These are phyloP conservation scores for Morinoia aosen DNA, from an alignment of 2,888 invertebrate species.

Conservation along the genomic window DNA sequence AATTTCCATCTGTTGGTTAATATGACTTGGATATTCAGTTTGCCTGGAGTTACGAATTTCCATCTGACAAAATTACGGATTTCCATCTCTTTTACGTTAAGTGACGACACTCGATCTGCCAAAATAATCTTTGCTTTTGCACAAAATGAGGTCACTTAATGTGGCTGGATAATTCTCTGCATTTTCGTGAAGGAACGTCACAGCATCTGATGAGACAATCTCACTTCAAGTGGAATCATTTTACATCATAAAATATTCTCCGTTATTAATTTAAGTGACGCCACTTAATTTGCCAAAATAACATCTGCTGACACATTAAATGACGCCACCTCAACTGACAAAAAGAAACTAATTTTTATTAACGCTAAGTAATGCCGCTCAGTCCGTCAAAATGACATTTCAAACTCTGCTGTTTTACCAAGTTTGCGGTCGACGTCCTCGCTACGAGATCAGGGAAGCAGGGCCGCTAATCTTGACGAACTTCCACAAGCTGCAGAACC, in stretches of 20 bases:
- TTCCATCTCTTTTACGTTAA: neutral
- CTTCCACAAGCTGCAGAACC: neutral
- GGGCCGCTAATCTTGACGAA: neutral
- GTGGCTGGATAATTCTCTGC: neutral
- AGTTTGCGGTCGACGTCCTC: slow-evolving; percentile 61
- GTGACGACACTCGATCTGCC: neutral
- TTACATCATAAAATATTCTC: neutral
- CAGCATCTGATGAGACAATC: neutral
- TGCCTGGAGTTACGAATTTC: neutral
- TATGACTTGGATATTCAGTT: neutral
- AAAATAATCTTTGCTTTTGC: neutral
- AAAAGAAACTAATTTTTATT: too few relatives aligned
- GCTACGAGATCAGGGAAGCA: slow-evolving; percentile 35
- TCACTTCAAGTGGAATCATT: neutral
- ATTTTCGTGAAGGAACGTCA: too few relatives aligned
- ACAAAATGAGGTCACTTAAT: neutral
- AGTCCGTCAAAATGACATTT: neutral
- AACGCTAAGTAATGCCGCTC: neutral
- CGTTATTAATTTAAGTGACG: neutral
- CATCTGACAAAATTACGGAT: neutral
- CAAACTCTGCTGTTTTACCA: neutral
- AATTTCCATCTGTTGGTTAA: neutral
- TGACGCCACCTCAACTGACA: neutral
- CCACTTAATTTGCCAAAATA: neutral
- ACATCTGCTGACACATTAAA: neutral